Conservation (phyloP, 2,797 vertebrate species). For the Myotis planiceps region DNA sequence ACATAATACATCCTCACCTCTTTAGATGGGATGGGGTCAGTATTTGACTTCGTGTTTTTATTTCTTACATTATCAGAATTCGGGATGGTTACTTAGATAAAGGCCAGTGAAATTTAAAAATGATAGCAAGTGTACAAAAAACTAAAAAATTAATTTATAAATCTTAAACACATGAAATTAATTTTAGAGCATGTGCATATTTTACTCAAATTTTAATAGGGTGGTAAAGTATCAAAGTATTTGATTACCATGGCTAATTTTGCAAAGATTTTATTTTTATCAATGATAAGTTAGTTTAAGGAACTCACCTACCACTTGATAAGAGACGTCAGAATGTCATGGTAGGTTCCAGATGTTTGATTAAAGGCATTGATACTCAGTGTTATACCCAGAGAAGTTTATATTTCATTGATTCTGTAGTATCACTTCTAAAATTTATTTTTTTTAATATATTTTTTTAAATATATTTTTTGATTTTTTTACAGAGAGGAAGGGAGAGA, state of each 20-base stretch:
- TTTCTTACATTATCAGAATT: background rate
- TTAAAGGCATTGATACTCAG: constrained; percentile 79
- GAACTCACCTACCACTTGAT: constrained; percentile 74
- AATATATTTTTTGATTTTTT: too few species aligned
- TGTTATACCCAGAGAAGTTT: constrained; percentile 80
- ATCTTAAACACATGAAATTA: constrained; percentile 6
- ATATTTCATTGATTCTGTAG: constrained; percentile 84
- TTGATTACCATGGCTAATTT: constrained; percentile 79
- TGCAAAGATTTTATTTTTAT: constrained; percentile 83
- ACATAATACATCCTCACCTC: background rate
- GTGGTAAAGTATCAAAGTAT: constrained; percentile 78
- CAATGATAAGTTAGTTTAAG: constrained; percentile 76
- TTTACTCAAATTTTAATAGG: constrained; percentile 77
- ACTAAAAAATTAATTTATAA: background rate
- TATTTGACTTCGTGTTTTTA: background rate
- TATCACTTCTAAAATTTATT: constrained; percentile 75
- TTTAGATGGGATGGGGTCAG: background rate
- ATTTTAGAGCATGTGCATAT: constrained; percentile 69
- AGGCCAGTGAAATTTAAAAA: background rate
- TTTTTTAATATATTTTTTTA: too few species aligned
- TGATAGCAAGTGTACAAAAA: background rate
- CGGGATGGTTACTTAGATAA: background rate
- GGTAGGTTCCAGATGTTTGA: constrained; percentile 75
- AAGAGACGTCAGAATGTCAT: constrained; percentile 81
- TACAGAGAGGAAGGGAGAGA: too few species aligned